phyloP scores from a whole-genome alignment of 2,888 invertebrate species.

The Petrophora chlorosata region DNA sequence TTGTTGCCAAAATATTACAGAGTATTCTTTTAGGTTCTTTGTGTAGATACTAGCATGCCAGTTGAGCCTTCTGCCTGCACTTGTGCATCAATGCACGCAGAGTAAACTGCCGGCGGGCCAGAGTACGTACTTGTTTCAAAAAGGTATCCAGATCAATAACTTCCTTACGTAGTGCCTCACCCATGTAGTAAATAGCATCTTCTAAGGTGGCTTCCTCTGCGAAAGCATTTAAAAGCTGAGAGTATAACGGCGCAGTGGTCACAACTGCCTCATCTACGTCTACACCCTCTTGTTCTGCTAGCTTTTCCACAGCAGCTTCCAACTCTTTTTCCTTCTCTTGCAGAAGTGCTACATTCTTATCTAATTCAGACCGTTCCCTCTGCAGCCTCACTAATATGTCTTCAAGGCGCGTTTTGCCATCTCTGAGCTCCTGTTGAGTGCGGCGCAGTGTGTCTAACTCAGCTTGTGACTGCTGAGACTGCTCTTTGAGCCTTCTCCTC shows the following conservation, averaged over 20 bases:
- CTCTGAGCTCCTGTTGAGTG: conserved; percentile 93
- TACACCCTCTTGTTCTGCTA: conserved; percentile 91
- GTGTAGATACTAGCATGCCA: conserved; percentile 84
- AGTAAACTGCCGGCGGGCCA: conserved; percentile 98
- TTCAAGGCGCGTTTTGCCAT: conserved; percentile 92
- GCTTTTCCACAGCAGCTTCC: conserved; percentile 89
- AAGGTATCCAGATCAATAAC: conserved; percentile 98
- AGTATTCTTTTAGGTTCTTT: conserved; percentile 16
- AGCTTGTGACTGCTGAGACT: conserved; percentile 95
- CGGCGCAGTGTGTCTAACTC: conserved; percentile 94
- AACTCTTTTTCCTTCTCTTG: conserved; percentile 95
- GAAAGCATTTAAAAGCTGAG: conserved; percentile 97
- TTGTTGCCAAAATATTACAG: conserved; percentile 26
- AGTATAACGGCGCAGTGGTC: conserved; percentile 97
- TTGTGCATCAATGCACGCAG: conserved; percentile 97
- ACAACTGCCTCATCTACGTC: conserved; percentile 98
- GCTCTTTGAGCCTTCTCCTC: conserved; percentile 92
- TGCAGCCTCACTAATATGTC: conserved; percentile 90
- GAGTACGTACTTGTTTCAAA: conserved; percentile 96
- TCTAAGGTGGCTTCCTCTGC: conserved; percentile 99
- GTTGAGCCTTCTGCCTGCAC: conserved; percentile 96
- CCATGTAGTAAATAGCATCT: conserved; percentile 99
- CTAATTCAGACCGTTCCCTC: conserved; percentile 91
- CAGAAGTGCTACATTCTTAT: conserved; percentile 91
- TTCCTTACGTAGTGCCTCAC: conserved; percentile 95